phyloP scores from a whole-genome alignment of 2,888 invertebrate genomes.

The Chorisops tibialis region DNA sequence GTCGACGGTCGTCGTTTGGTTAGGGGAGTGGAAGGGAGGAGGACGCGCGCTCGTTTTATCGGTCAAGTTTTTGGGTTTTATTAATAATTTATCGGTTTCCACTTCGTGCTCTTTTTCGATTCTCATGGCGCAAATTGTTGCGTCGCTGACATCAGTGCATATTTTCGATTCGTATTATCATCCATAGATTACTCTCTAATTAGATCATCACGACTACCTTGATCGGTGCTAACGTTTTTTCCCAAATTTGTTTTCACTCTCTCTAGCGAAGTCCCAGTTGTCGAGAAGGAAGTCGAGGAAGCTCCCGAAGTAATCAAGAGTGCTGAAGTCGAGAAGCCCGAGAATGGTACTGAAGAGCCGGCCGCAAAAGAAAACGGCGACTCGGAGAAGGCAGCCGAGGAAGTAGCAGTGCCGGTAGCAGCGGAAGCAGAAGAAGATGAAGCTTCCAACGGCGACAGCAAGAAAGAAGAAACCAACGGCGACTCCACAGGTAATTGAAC shows the following conservation, averaged over 20 bases:
- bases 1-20: too few species aligned
- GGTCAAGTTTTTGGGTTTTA: too few species aligned
- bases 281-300: slow-evolving; percentile 50
- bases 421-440: slow-evolving; percentile 40
- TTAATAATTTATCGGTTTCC: too few species aligned
- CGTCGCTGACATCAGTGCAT: too few species aligned
- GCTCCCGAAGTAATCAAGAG: slow-evolving; percentile 44
- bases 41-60: too few species aligned
- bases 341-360: slow-evolving; percentile 42
- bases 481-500: slow-evolving; percentile 46
- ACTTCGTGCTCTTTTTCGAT: too few species aligned
- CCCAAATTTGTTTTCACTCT: background rate
- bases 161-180: too few species aligned
- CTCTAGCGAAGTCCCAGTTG: slow-evolving; percentile 48
- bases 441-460: slow-evolving; percentile 36
- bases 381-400: slow-evolving; percentile 36
- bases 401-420: slow-evolving; percentile 31
- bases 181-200: too few species aligned
- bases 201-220: too few species aligned
- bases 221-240: too few species aligned
- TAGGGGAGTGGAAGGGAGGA: too few species aligned
- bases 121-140: too few species aligned
- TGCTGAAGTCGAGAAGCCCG: slow-evolving; percentile 40
- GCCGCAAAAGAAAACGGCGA: slow-evolving; percentile 35
- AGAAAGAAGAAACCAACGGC: slow-evolving; percentile 45